Evolutionary conservation across 2,888 invertebrate species (phyloP).

Genomic region (Diadegma fenestrale): DNA sequence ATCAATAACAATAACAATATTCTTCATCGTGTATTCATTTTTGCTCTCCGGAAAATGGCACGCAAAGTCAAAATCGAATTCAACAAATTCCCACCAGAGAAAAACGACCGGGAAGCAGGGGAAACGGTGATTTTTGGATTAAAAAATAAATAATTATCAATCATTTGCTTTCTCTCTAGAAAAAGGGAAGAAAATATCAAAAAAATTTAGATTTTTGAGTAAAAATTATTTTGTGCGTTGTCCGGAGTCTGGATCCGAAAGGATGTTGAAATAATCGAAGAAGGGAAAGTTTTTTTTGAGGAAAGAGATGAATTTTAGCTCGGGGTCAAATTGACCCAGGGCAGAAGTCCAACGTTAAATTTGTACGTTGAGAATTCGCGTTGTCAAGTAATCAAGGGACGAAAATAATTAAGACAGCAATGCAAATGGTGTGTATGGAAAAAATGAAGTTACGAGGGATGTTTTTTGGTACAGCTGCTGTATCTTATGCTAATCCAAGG

Average conservation of each 20-base stretch:
- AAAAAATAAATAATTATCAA: no score
- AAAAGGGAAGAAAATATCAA: no score
- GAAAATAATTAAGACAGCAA: conserved; percentile 10
- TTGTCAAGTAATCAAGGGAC: not conserved
- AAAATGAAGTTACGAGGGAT: conserved; percentile 48
- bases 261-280: no score
- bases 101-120: no score
- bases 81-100: no score
- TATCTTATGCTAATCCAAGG: conserved; percentile 82
- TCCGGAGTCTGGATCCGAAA: no score
- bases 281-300: no score
- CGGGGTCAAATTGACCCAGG: not conserved
- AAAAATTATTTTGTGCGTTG: no score
- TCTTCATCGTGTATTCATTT: not conserved
- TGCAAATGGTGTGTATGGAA: conserved; percentile 10
- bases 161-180: no score
- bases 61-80: not conserved
- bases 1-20: not conserved
- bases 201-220: no score
- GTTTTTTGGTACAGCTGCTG: conserved; percentile 79
- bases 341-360: not conserved
- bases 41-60: not conserved
- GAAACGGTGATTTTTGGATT: no score
- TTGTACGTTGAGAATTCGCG: not conserved
- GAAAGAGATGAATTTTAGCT: not conserved